Conservation (phyloP, 2,888 invertebrate species). For the Hesperia comma region DNA sequence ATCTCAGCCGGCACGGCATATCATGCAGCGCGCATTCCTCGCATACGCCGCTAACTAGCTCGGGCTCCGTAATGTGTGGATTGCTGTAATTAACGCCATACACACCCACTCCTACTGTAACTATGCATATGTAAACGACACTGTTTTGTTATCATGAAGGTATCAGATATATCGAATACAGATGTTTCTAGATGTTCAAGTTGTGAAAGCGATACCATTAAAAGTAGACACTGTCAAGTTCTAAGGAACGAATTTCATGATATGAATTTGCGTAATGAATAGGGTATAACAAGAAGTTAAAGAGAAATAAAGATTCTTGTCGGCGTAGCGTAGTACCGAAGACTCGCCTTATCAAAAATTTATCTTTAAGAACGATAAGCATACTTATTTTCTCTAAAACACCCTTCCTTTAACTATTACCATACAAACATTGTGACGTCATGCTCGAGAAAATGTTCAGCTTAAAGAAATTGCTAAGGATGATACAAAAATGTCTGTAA, state of each 20-base stretch:
- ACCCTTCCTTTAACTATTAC: no score
- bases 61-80: conserved; percentile 21
- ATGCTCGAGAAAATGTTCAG: neutral
- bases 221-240: no score
- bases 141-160: neutral
- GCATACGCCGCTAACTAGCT: conserved; percentile 23
- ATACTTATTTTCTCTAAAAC: no score
- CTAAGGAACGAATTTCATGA: no score
- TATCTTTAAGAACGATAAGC: no score
- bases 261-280: no score
- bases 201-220: no score
- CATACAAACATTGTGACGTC: no score
- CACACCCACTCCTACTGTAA: no score
- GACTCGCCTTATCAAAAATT: no score
- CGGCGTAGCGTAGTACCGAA: no score
- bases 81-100: conserved; percentile 29
- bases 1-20: neutral
- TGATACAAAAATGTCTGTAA: conserved; percentile 10
- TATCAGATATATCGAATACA: neutral
- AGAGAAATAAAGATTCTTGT: neutral
- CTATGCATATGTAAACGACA: neutral
- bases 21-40: conserved; percentile 14
- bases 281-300: neutral
- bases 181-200: no score
- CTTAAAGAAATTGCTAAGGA: neutral